A percentile compares a stretch with the other conserved stretches of the same genome.
phyloP scores from a whole-genome alignment of 2,113 vertebrate species.

The Sapajus apella region DNA sequence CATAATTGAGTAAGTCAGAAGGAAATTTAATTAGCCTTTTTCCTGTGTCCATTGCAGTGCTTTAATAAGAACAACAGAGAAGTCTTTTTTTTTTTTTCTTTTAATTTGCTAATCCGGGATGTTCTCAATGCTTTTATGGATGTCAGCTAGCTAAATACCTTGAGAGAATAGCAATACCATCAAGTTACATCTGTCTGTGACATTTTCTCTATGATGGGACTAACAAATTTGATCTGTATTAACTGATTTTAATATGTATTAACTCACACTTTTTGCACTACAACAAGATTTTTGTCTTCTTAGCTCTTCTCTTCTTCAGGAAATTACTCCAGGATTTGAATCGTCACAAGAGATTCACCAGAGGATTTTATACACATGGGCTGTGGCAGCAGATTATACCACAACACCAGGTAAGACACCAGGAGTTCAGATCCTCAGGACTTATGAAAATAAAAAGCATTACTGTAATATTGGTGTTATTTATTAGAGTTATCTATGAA shows the following conservation, averaged over 20 bases:
- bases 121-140: neutral
- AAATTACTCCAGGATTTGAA: conserved; percentile 20
- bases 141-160: neutral
- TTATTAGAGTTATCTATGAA: conserved; percentile 1
- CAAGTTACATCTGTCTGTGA: neutral
- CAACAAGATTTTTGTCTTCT: conserved; percentile 9
- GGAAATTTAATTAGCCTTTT: conserved; percentile 70
- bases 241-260: neutral
- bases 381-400: neutral
- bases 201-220: neutral
- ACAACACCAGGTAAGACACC: neutral
- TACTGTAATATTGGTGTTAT: neutral
- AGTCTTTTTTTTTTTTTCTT: neutral
- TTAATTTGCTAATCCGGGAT: conserved; percentile 15
- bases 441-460: neutral
- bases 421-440: neutral
- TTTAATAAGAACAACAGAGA: conserved; percentile 13
- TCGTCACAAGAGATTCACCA: neutral
- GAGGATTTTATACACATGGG: neutral
- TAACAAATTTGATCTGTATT: neutral
- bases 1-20: conserved; percentile 57
- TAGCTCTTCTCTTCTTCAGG: conserved; percentile 18
- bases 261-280: conserved; percentile 2
- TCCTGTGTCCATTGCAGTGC: conserved; percentile 36
- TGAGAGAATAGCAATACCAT: neutral